phyloP scores from a whole-genome alignment of 2,113 vertebrate species.

The Promerops cafer region DNA sequence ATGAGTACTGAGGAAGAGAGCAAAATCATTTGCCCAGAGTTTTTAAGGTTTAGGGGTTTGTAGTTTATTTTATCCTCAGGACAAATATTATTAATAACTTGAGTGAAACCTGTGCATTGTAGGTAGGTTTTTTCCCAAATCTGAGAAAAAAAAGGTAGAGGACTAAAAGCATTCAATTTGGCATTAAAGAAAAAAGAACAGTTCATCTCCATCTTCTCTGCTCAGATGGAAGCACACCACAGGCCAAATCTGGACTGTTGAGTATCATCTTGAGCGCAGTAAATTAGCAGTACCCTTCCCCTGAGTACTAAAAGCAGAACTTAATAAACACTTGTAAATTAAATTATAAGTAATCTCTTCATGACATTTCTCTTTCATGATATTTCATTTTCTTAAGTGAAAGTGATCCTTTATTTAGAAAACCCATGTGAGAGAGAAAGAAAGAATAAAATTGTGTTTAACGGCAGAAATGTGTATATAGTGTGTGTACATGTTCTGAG shows the following conservation, averaged over 20 bases:
- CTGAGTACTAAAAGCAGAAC: neutral
- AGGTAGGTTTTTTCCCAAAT: neutral
- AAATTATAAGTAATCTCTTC: neutral
- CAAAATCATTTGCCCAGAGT: neutral
- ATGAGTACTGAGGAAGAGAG: neutral
- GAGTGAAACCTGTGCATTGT: neutral
- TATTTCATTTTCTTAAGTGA: too few species aligned
- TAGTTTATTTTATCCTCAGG: neutral
- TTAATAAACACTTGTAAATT: neutral
- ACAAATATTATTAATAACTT: neutral
- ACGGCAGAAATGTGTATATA: neutral
- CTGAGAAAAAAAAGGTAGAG: neutral
- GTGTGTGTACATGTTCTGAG: neutral
- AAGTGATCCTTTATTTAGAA: neutral
- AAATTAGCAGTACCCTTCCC: neutral
- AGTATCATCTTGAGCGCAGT: neutral
- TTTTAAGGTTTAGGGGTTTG: neutral
- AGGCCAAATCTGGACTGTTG: neutral
- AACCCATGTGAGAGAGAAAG: neutral
- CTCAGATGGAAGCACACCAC: neutral
- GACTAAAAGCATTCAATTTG: neutral
- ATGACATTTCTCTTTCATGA: neutral
- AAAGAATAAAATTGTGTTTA: neutral
- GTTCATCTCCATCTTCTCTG: neutral
- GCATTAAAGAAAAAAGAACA: neutral